These are phyloP conservation scores for Oreohelix idahoensis DNA, from an alignment of 1,140 invertebrate species.

Conservation along the genomic window DNA sequence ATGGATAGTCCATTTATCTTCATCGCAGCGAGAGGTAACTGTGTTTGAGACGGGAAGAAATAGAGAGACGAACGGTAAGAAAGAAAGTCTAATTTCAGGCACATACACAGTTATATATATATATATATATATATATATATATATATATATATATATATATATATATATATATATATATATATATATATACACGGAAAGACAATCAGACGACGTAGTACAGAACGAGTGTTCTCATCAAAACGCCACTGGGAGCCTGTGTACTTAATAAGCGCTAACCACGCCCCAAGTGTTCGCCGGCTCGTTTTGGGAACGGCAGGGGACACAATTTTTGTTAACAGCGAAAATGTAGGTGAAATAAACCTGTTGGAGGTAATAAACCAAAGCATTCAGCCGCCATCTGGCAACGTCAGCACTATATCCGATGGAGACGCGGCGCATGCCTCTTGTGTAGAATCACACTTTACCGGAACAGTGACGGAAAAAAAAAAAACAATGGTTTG, in stretches of 20 bases:
- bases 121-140: no score
- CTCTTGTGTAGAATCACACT: neutral
- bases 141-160: no score
- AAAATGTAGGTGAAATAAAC: neutral
- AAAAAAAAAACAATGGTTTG: neutral
- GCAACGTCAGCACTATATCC: neutral
- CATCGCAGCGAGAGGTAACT: neutral
- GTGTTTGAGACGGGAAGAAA: neutral
- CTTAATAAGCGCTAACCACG: neutral
- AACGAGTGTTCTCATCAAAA: neutral
- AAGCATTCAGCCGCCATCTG: neutral
- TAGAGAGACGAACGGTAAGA: neutral
- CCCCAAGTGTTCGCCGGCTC: neutral
- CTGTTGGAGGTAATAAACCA: neutral
- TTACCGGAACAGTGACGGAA: neutral
- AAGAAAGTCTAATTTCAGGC: no score
- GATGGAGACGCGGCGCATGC: neutral
- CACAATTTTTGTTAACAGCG: neutral
- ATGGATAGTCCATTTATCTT: no score
- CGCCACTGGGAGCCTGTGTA: neutral
- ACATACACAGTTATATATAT: no score
- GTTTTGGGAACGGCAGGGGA: neutral
- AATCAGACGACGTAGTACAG: neutral
- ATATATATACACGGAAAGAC: neutral
- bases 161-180: neutral